Evolutionary conservation across 2,113 vertebrate species (phyloP).

Genomic region (Poeciliopsis retropinna): DNA sequence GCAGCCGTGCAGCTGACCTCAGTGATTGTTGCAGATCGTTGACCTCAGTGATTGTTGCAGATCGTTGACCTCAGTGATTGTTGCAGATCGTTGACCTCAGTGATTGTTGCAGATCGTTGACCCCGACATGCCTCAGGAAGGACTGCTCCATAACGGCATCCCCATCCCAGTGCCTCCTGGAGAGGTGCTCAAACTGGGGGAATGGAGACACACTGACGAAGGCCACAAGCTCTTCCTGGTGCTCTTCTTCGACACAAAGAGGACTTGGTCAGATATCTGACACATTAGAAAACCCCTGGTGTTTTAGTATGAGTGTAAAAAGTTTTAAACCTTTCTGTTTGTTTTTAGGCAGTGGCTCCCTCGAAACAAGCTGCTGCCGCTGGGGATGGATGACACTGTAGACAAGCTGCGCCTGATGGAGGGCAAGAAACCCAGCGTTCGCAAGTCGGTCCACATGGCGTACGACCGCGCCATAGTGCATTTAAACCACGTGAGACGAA

Average conservation of each 20-base stretch:
- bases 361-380: slow-evolving; percentile 88
- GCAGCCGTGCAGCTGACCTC: slow-evolving; percentile 15
- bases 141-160: slow-evolving; percentile 96
- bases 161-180: slow-evolving; percentile 95
- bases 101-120: slow-evolving; percentile 88
- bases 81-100: slow-evolving; percentile 47
- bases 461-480: slow-evolving; percentile 95
- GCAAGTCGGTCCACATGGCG: slow-evolving; percentile 96
- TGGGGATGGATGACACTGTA: slow-evolving; percentile 93
- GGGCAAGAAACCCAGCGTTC: slow-evolving; percentile 95
- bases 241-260: slow-evolving; percentile 98
- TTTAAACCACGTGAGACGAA: slow-evolving; percentile 88
- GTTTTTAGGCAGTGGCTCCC: slow-evolving; percentile 95
- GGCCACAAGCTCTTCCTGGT: slow-evolving; percentile 94
- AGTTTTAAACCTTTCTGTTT: slow-evolving; percentile 15
- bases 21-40: slow-evolving; percentile 84
- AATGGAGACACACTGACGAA: slow-evolving; percentile 87
- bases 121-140: slow-evolving; percentile 95
- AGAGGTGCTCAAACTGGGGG: slow-evolving; percentile 93
- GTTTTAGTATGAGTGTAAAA: slow-evolving; percentile 12
- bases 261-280: slow-evolving; percentile 90
- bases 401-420: slow-evolving; percentile 96
- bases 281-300: background rate
- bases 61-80: slow-evolving; percentile 85
- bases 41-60: too few relatives aligned